Evolutionary conservation across 2,797 vertebrate species (phyloP).

Genomic region (Phoeniculus purpureus): DNA sequence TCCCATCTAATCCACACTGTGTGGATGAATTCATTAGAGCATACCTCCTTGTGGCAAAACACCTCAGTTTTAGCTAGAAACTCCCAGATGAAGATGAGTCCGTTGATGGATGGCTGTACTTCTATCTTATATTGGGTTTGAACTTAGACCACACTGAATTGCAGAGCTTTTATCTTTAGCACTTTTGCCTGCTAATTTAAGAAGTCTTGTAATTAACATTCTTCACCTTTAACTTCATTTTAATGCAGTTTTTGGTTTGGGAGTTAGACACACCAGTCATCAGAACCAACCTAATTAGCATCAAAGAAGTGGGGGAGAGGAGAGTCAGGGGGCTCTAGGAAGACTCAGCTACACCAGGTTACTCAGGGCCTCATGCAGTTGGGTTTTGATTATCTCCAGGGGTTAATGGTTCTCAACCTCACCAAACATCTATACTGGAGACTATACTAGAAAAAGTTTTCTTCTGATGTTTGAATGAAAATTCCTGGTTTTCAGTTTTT

Average conservation of each 20-base stretch:
- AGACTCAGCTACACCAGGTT: neutral
- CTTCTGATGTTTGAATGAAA: neutral
- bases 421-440: neutral
- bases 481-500: neutral
- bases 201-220: neutral
- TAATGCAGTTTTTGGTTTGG: neutral
- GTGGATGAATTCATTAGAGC: neutral
- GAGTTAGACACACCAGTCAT: neutral
- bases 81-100: neutral
- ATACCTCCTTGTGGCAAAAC: neutral
- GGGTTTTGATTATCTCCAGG: neutral
- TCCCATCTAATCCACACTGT: neutral
- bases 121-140: neutral
- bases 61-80: neutral
- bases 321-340: neutral
- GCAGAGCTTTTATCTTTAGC: neutral
- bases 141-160: neutral
- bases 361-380: neutral
- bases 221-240: conserved; percentile 17
- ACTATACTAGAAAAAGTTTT: neutral
- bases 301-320: neutral
- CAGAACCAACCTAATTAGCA: neutral
- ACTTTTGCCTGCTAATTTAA: neutral
- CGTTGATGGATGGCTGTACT: neutral
- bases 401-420: neutral